These are phyloP conservation scores for Drosophila orena DNA, from an alignment of 1,140 invertebrate genomes.

Conservation along the genomic window DNA sequence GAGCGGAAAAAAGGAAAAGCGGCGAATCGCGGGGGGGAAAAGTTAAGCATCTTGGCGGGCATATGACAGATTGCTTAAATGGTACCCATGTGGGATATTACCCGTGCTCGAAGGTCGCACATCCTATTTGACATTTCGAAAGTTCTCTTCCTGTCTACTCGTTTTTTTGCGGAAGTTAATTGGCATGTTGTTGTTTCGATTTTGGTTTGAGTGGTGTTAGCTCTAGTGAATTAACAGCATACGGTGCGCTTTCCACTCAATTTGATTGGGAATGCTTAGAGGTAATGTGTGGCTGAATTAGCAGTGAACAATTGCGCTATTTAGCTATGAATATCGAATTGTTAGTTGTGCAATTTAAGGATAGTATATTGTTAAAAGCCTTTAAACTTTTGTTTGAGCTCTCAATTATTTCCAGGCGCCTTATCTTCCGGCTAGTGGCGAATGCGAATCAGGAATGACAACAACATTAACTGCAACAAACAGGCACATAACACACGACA, in stretches of 20 bases:
- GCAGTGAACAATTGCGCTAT: no score
- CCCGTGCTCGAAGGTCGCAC: conserved; percentile 6
- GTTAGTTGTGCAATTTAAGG: no score
- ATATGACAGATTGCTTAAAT: conserved; percentile 80
- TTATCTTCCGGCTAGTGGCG: conserved; percentile 12
- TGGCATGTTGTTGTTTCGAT: conserved; percentile 48
- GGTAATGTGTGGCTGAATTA: neutral
- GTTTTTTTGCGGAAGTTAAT: conserved; percentile 48
- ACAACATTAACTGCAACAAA: conserved; percentile 18
- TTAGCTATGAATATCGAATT: no score
- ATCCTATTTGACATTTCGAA: conserved; percentile 38
- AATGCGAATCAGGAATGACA: conserved; percentile 2
- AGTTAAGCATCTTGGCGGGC: conserved; percentile 79
- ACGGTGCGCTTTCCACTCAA: neutral
- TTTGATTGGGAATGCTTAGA: neutral
- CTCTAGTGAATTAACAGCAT: neutral
- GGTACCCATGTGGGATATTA: conserved; percentile 72
- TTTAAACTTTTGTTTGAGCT: neutral
- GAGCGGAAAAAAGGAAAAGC: conserved; percentile 35
- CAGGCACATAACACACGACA: conserved; percentile 29
- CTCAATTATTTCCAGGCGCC: neutral
- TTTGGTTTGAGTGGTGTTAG: neutral
- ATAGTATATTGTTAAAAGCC: no score
- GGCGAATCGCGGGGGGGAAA: conserved; percentile 33
- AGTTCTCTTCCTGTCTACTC: neutral